phyloP scores from a whole-genome alignment of 1,140 invertebrate genomes.

The Drosophila equinoxialis region DNA sequence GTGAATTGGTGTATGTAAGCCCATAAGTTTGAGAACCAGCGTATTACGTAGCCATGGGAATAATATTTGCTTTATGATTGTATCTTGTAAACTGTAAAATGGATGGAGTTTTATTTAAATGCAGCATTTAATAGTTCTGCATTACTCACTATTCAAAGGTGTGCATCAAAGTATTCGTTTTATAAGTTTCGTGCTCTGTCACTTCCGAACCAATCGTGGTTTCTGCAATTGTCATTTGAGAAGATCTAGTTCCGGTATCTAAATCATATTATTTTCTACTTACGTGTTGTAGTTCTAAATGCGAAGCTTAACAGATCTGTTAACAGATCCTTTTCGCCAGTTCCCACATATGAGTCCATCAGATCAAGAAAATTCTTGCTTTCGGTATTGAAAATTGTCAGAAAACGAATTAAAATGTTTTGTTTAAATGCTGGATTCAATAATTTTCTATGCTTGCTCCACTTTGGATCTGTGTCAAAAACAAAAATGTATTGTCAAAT shows the following conservation, averaged over 20 bases:
- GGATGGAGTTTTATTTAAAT: not conserved
- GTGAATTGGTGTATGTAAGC: not conserved
- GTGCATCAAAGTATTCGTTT: not conserved
- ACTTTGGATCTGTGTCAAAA: constrained; percentile 38
- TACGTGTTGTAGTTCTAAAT: constrained; percentile 42
- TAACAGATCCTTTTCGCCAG: constrained; percentile 36
- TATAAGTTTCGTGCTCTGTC: constrained; percentile 16
- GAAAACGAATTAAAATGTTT: constrained; percentile 58
- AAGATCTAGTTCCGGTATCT: no score
- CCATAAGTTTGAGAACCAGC: not conserved
- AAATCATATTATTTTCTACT: constrained; percentile 6
- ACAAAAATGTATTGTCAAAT: no score
- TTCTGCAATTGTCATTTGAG: constrained; percentile 26
- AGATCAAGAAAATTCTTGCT: constrained; percentile 23
- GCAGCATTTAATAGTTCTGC: not conserved
- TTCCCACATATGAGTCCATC: constrained; percentile 30
- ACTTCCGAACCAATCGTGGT: constrained; percentile 54
- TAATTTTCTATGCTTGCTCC: constrained; percentile 53
- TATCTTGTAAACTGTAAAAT: not conserved
- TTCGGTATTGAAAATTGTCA: constrained; percentile 52
- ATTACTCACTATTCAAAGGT: constrained; percentile 40
- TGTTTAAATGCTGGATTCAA: constrained; percentile 59
- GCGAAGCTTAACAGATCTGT: constrained; percentile 43
- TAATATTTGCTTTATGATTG: not conserved
- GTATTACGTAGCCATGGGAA: constrained; percentile 29